Base-by-base conservation (phyloP, 1,140 invertebrate species). In the Aphis gossypii region DNA sequence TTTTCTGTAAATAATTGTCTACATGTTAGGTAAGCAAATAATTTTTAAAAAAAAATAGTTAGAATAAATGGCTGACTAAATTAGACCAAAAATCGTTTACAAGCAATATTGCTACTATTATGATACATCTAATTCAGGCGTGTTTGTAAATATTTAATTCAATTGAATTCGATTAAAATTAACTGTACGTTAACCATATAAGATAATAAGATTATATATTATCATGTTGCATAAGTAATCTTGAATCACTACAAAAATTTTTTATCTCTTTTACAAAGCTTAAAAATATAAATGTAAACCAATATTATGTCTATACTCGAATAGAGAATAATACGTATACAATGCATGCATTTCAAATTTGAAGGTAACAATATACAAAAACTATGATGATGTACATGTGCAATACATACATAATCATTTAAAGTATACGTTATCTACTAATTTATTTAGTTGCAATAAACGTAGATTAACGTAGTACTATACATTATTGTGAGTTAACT, bases 401-500 rank as follows among this genome's bases (percentile, higher is more conserved):
- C 18, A n/a, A 76, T 68, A 30, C 56, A 30, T 23, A 25, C 48
- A 51, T 68, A 68, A n/a, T 76, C 30, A 35, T 76, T 76, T n/a
- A 76, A n/a, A n/a, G n/a, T 76, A 30, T 68, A 68, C 9, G 30
- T 30, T 60, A 11, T 2, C 56, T 76, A 76, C 30, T 21, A 76
- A 76, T 76, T 60, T n/a, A 76, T 76, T 76, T 76, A 76, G 30
- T 76, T 76, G n/a, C 18, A 76, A 76, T n/a, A 76, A 76, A 76
- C 30, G 11, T n/a, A 68, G 30, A n/a, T 14, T 18, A 18, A 30
- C 30, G 4, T 18, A 18, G 14, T 76, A 35, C 4, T n/a, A 76
- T 30, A 56, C 8, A 56, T 14, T 14, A n/a, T 1, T 4, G 56
- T 30, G 7, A 9, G 25, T 60, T 0, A 8, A 60, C 9, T n/a